Conservation (phyloP, 2,113 vertebrate genomes). For the Pardalotus punctatus region DNA sequence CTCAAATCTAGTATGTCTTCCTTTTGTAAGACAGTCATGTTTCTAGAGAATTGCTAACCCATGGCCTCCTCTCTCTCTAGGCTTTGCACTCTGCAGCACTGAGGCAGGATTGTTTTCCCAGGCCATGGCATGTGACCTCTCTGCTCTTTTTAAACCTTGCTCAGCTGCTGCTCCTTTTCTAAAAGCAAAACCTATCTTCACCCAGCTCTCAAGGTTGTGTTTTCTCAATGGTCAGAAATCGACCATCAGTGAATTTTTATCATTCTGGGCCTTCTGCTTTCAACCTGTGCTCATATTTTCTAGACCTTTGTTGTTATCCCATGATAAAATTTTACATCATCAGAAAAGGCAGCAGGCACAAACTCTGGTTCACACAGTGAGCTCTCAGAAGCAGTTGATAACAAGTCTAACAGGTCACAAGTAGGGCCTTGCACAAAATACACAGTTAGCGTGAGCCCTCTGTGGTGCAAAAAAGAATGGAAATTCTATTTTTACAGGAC, state of each 20-base stretch:
- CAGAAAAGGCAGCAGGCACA: not conserved
- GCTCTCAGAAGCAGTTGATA: not conserved
- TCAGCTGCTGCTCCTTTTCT: not conserved
- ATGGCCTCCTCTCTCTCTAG: not conserved
- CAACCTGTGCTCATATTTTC: not conserved
- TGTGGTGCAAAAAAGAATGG: not conserved
- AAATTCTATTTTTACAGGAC: not conserved
- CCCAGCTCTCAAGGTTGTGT: not conserved
- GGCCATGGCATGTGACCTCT: not conserved
- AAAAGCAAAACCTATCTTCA: not conserved
- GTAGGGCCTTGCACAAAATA: not conserved
- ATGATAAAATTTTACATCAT: not conserved
- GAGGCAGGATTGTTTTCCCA: not conserved
- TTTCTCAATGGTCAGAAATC: not conserved
- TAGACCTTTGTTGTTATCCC: not conserved
- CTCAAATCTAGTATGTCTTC: not conserved
- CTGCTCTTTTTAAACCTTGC: not conserved
- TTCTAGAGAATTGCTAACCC: not conserved
- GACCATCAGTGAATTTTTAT: not conserved
- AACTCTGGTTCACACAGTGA: not conserved
- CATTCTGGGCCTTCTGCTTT: not conserved
- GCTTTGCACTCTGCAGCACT: not conserved
- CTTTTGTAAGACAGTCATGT: not conserved
- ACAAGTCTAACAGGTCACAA: not conserved
- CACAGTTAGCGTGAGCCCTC: not conserved